These are phyloP conservation scores for Tipula vernalis DNA, from an alignment of 2,888 invertebrate species.

Conservation along the genomic window DNA sequence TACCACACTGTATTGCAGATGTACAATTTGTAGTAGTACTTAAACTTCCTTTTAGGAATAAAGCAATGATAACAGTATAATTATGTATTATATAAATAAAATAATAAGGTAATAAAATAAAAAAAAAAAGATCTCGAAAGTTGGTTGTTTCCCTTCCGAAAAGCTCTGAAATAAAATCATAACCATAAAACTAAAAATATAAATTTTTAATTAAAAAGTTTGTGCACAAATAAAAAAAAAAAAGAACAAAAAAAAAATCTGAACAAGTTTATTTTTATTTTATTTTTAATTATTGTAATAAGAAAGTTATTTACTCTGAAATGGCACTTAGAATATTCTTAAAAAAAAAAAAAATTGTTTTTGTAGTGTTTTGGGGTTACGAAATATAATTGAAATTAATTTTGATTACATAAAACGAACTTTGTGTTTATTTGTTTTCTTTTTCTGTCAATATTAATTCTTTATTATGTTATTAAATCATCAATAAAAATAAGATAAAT, in stretches of 20 bases:
- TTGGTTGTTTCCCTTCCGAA: neutral
- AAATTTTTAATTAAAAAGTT: neutral
- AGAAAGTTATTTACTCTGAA: neutral
- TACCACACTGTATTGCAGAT: too few relatives aligned
- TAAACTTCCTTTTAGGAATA: too few relatives aligned
- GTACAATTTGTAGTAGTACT: too few relatives aligned
- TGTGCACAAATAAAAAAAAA: neutral
- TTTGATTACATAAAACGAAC: neutral
- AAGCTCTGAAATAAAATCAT: neutral
- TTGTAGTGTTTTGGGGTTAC: neutral
- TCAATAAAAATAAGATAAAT: neutral
- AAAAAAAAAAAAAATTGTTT: neutral
- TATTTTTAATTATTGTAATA: conserved; percentile 4
- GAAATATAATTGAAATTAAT: neutral
- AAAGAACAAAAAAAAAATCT: neutral
- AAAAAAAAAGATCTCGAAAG: neutral
- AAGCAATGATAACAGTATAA: too few relatives aligned
- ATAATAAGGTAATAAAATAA: neutral
- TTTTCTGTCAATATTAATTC: neutral
- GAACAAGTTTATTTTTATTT: neutral
- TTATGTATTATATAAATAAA: too few relatives aligned
- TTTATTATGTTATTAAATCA: neutral
- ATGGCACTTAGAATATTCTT: neutral
- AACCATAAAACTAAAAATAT: neutral
- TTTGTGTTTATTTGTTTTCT: neutral